Evolutionary conservation across 2,888 invertebrate species (phyloP), one percentile per base, ranked within the genome.

Genomic region (Nyleta sp.): DNA sequence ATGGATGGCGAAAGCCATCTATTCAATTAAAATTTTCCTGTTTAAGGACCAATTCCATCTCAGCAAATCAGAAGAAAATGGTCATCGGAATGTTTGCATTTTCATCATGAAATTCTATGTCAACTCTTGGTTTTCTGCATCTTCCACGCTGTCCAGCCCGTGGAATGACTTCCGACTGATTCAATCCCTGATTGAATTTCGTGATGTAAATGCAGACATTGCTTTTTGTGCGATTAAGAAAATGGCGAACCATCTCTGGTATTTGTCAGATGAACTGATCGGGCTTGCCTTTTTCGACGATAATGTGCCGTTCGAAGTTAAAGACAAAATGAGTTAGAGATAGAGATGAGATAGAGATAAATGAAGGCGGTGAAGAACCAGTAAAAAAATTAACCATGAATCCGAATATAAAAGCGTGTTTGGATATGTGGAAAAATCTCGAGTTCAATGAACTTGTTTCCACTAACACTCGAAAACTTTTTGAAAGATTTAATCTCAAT

Each of bases 171-270:
- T 65, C 7, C 38, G 40, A 40, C 40, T 65, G 4, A 28, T 65
- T 13, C 18, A 65, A 17, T 24, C 17, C 4, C 42, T 52, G 0
- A 28, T 52, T 40, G 17, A 52, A 40, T 65, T 52, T 42, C 13
- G 8, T 13, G 35, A n/a, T 40, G 31, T n/a, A 52, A 50, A 52
- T 22, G 24, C 13, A 28, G 40, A 38, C 8, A 65, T 40, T 15
- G 35, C 65, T 38, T 17, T 11, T 11, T 28, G 20, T 24, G 52
- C 52, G 40, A 18, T 65, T 13, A 52, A 48, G 15, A 65, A 65
- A 65, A 38, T 65, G 18, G 33, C 65, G 10, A 52, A 65, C 52
- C 52, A 65, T 24, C 22, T 65, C 0, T 65, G 65, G 65, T 65
- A 65, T 28, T 52, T 65, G 17, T 52, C 40, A 2, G 28, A 35